Base-by-base conservation (phyloP, 2,888 invertebrate genomes). In the Diogma glabrata region DNA sequence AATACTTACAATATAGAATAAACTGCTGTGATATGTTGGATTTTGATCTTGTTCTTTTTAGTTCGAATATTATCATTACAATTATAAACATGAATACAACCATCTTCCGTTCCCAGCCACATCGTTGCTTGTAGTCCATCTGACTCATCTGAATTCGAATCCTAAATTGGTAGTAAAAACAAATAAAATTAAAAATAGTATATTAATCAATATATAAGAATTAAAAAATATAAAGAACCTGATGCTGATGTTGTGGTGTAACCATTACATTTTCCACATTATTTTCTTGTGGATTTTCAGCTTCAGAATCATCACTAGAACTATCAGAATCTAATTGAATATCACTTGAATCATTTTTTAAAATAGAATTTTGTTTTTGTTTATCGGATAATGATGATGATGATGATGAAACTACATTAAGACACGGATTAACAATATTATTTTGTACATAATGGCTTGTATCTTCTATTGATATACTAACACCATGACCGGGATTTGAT, bases 71-170 rank as follows among this genome's bases (percentile, higher is more conserved):
- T 94, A 66, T 95, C 95, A 58, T 84, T 82, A 65, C 91, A 90
- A 67, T 92, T 92, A 73, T 93, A 96, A 12, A 96, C 88, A 65
- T 92, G 90, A 56, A 96, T 88, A 62, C 87, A 88, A 12, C 96
- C 95, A 64, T 96, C 95, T 68, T 95, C 95, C 0, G 94, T 95
- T 1, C 95, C 96, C 6, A 96, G 75, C 96, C 96, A 96, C 91
- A 96, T 95, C 3, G 93, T 93, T 2, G 90, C 84, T 64, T 87
- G 86, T 62, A 81, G 75, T 53, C 69, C 69, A 57, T 81, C 81
- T 43, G 67, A 64, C 54, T 80, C 78, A 67, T 73, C 82, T 38
- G 72, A 67, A 51, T 76, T 74, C 1, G 77, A 74, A 51, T 77
- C 75, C 61, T 76, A 72, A 55, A 72, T 60, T 78, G 77, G 1